A percentile compares a stretch with the other conserved stretches of the same genome.
Evolutionary conservation across 1,140 invertebrate genomes (phyloP).

Genomic region (Brachionus manjavacas): DNA sequence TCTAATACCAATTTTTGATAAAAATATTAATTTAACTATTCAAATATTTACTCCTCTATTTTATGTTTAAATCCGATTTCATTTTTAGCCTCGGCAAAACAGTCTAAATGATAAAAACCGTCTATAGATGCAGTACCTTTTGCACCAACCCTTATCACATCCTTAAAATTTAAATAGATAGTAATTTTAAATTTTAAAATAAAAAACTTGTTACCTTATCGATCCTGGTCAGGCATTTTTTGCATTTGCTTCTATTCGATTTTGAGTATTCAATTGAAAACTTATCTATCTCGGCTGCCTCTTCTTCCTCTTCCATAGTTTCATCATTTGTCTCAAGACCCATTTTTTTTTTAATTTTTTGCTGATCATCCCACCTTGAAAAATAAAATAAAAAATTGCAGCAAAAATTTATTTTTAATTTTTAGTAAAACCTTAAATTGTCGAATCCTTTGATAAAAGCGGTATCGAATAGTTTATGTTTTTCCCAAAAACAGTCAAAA

Average conservation of each 20-base stretch:
- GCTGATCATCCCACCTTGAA: slow-evolving; percentile 71
- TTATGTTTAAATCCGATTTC: slow-evolving; percentile 65
- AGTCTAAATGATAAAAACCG: slow-evolving; percentile 84
- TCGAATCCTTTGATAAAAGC: slow-evolving; percentile 80
- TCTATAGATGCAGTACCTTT: slow-evolving; percentile 43
- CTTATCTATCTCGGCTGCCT: slow-evolving; percentile 58
- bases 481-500: slow-evolving; percentile 75
- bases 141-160: background rate
- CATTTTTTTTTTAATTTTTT: slow-evolving; percentile 70
- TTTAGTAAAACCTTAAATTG: slow-evolving; percentile 63
- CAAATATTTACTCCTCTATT: background rate
- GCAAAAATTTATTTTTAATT: background rate
- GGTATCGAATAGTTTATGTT: slow-evolving; percentile 68
- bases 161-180: background rate
- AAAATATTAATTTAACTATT: background rate
- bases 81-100: slow-evolving; percentile 74
- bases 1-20: background rate
- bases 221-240: slow-evolving; percentile 79
- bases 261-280: slow-evolving; percentile 82
- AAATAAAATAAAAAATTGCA: background rate
- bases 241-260: slow-evolving; percentile 72
- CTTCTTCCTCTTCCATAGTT: slow-evolving; percentile 51
- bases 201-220: slow-evolving; percentile 62
- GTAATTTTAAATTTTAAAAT: background rate
- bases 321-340: slow-evolving; percentile 41